A percentile compares a stretch with the other conserved stretches of the same genome.
Conservation (phyloP, 2,113 vertebrate genomes). For the Brachyhypopomus gauderio region DNA sequence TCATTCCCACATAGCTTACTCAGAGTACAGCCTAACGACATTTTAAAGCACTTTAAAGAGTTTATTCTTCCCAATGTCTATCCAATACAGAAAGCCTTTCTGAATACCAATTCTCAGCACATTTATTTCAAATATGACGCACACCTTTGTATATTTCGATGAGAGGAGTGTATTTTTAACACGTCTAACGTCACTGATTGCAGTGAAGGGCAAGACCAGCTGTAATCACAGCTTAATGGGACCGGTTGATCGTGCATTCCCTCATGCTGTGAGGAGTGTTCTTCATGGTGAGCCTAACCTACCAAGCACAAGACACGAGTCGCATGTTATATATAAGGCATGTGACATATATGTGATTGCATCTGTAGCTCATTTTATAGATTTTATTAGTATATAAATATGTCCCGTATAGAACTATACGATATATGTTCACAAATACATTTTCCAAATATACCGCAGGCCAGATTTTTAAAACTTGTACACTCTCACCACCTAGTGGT, state of each 20-base stretch:
- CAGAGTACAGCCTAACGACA: neutral
- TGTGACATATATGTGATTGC: neutral
- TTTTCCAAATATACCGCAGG: slow-evolving; percentile 11
- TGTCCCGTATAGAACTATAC: neutral
- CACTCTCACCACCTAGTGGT: slow-evolving; percentile 71
- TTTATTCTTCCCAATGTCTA: no score
- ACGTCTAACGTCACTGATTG: neutral
- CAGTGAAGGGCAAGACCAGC: neutral
- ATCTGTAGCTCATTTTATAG: no score
- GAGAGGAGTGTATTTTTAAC: neutral
- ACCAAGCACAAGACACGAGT: neutral
- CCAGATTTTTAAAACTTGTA: slow-evolving; percentile 25
- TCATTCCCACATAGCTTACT: neutral
- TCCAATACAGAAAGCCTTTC: neutral
- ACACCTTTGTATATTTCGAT: neutral
- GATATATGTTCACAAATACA: neutral
- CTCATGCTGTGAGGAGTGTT: slow-evolving; percentile 13
- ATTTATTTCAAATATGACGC: neutral
- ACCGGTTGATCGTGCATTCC: neutral
- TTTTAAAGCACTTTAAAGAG: no score
- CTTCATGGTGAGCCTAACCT: neutral
- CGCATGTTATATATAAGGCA: neutral
- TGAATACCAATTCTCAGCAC: neutral
- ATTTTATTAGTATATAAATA: neutral
- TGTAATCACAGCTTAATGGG: slow-evolving; percentile 1